Base-by-base conservation (phyloP, 2,113 vertebrate species). In the Pomatostomus ruficeps region DNA sequence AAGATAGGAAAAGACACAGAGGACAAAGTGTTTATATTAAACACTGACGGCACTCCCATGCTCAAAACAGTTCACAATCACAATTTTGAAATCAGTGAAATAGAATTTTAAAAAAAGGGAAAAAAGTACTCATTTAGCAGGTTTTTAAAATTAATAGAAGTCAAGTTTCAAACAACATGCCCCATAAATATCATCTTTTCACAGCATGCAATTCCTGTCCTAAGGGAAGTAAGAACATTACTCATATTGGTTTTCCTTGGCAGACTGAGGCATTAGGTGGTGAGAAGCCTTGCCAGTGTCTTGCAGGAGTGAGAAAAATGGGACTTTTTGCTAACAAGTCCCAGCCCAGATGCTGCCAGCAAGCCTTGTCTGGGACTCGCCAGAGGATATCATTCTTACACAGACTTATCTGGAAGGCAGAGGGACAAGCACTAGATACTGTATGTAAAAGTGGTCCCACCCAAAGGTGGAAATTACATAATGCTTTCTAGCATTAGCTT, bases 381-480 rank as follows among this genome's bases (percentile, higher is more conserved):
- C 55, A 74, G 29, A 90, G 28, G n/a, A 63, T 88, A 59, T 86
- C 26, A 35, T 45, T 94, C 76, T 87, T 73, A 48, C 40, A 75
- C 26, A 63, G 68, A 52, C 21, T 88, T 90, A 82, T 76, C 88
- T 75, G 42, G 52, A 88, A 94, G 40, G 43, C 43, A 91, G 73
- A 92, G n/a, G 55, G 73, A 68, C 45, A 92, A 33, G 65, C 46
- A 72, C 14, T 23, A 58, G 63, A 46, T 24, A 42, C 45, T 49
- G 43, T n/a, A 2, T 75, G 58, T 67, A 76, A 80, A 95, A 91
- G 43, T 24, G 46, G 82, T 81, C 80, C 73, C 91, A 89, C 82
- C 82, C 81, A 88, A 94, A 95, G 71, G 81, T 93, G 90, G 92
- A 89, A 94, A 91, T 81, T 57, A 84, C 83, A 57, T 91, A 67